Evolutionary conservation across 2,888 invertebrate genomes (phyloP).

Genomic region (Nephrotoma flavescens): DNA sequence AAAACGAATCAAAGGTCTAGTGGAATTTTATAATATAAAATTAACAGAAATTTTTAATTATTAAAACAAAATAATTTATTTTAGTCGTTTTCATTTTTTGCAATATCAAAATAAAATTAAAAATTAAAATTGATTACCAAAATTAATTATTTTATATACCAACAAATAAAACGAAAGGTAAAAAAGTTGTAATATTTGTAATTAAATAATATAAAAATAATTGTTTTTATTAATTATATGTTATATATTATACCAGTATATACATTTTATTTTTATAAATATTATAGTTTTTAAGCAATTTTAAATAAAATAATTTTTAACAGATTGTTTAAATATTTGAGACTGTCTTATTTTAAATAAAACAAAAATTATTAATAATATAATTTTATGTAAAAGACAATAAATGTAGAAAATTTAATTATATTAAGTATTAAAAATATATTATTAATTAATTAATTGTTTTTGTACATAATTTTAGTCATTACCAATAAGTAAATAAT

Average conservation of each 20-base stretch:
- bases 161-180: neutral
- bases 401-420: neutral
- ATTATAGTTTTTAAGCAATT: neutral
- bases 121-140: neutral
- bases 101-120: neutral
- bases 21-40: neutral
- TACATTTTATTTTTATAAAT: neutral
- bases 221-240: neutral
- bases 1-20: neutral
- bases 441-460: neutral
- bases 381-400: neutral
- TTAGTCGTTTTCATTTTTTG: neutral
- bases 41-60: neutral
- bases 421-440: neutral
- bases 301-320: neutral
- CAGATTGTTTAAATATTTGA: neutral
- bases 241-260: neutral
- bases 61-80: neutral
- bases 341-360: neutral
- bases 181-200: neutral
- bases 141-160: neutral
- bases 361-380: neutral
- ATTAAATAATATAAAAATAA: neutral
- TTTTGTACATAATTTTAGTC: neutral
- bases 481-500: neutral